phyloP scores from a whole-genome alignment of 2,888 invertebrate species.

The Cerceris rybyensis region DNA sequence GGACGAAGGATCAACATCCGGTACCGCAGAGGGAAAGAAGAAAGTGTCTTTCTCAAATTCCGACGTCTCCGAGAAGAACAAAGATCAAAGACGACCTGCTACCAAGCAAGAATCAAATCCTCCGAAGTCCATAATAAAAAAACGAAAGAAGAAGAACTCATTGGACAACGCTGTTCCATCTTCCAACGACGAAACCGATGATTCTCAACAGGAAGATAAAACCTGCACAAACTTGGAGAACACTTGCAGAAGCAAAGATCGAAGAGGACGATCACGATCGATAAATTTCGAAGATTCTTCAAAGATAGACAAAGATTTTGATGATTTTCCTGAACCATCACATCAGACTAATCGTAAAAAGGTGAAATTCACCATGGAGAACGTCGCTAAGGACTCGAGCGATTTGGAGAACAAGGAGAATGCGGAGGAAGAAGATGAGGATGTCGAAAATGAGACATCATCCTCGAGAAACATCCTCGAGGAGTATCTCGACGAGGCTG shows the following conservation, averaged over 20 bases:
- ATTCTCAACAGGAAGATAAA: conserved; percentile 28
- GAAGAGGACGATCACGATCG: neutral
- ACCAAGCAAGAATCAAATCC: conserved; percentile 21
- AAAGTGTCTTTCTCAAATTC: conserved; percentile 63
- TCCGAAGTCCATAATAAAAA: conserved; percentile 69
- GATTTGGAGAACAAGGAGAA: conserved; percentile 60
- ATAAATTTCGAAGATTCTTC: conserved; percentile 3
- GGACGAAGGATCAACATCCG: conserved; percentile 14
- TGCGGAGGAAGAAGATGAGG: conserved; percentile 35
- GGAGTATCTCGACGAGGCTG: conserved; percentile 71
- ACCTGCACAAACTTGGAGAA: neutral
- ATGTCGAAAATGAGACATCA: conserved; percentile 23
- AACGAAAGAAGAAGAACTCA: conserved; percentile 27
- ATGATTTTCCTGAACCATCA: conserved; percentile 1
- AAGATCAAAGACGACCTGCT: conserved; percentile 2
- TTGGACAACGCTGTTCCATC: conserved; percentile 7
- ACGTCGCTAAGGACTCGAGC: conserved; percentile 44
- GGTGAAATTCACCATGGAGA: conserved; percentile 49
- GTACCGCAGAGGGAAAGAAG: conserved; percentile 44
- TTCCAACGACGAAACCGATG: conserved; percentile 35
- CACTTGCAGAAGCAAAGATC: neutral
- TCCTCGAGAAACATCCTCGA: conserved; percentile 61
- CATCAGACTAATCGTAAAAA: conserved; percentile 39
- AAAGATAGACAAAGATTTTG: conserved; percentile 5
- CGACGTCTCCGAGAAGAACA: conserved; percentile 25